Percentiles rank a stretch among this genome's conserved stretches.
These are phyloP conservation scores for Phrynocephalus versicolor DNA, from an alignment of 2,113 vertebrate species.

Conservation along the genomic window DNA sequence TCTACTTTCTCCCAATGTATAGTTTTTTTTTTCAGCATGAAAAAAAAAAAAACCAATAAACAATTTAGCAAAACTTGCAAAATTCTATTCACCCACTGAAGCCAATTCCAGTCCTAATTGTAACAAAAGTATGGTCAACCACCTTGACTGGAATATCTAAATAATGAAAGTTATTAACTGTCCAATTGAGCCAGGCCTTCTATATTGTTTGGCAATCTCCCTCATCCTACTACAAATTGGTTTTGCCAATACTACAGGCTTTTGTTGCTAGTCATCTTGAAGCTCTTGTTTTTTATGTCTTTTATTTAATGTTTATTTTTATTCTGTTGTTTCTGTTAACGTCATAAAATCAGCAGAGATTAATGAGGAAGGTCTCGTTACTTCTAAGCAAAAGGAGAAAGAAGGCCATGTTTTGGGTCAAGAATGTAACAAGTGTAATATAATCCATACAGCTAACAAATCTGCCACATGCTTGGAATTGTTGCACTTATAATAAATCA, in stretches of 20 bases:
- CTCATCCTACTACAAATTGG: background rate
- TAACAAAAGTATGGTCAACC: background rate
- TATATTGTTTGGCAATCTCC: too few species aligned
- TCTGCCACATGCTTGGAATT: background rate
- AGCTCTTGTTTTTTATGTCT: background rate
- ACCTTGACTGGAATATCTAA: background rate
- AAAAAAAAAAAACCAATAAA: too few species aligned
- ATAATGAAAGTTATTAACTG: background rate
- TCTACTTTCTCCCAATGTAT: too few species aligned
- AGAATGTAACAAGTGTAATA: conserved; percentile 8
- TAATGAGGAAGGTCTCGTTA: conserved; percentile 6
- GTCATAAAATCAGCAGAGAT: conserved; percentile 10
- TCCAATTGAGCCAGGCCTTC: background rate
- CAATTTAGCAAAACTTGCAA: too few species aligned
- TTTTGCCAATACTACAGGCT: background rate
- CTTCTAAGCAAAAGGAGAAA: background rate
- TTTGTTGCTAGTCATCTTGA: background rate
- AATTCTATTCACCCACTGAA: background rate
- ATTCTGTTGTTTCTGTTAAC: background rate
- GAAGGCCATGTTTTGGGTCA: background rate
- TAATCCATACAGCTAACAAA: conserved; percentile 8
- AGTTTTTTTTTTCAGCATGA: too few species aligned
- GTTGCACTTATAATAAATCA: conserved; percentile 26
- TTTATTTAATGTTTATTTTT: background rate
- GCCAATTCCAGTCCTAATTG: background rate